phyloP scores from a whole-genome alignment of 2,888 invertebrate species.

The Junonia oenone region DNA sequence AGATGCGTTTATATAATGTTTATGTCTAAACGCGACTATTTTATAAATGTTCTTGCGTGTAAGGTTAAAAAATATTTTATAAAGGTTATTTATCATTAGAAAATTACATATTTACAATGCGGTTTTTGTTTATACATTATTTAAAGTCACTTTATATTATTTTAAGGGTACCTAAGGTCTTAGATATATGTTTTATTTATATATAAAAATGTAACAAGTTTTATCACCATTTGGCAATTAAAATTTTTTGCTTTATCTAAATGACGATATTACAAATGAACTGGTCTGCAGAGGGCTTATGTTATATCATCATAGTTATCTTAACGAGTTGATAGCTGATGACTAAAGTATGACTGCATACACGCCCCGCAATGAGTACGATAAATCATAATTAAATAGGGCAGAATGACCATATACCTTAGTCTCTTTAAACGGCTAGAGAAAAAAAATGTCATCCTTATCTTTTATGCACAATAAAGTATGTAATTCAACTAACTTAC shows the following conservation, averaged over 20 bases:
- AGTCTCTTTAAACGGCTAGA: too few species aligned
- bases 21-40: background rate
- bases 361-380: constrained; percentile 12
- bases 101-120: background rate
- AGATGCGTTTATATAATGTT: background rate
- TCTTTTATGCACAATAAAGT: too few species aligned
- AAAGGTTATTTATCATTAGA: too few species aligned
- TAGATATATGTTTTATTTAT: too few species aligned
- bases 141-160: too few species aligned
- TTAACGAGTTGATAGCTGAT: constrained; percentile 22
- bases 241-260: background rate
- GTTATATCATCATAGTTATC: constrained; percentile 11
- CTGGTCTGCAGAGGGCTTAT: background rate
- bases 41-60: background rate
- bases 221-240: background rate
- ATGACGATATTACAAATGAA: background rate
- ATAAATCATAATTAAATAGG: constrained; percentile 24
- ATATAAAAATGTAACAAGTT: too few species aligned
- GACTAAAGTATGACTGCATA: constrained; percentile 21
- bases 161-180: too few species aligned
- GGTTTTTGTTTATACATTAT: too few species aligned
- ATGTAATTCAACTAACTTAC: too few species aligned
- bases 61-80: background rate
- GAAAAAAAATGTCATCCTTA: too few species aligned
- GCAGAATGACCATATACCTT: constrained; percentile 23